Base-by-base conservation (phyloP, 2,113 vertebrate species). In the Xyliphius kryptos region DNA sequence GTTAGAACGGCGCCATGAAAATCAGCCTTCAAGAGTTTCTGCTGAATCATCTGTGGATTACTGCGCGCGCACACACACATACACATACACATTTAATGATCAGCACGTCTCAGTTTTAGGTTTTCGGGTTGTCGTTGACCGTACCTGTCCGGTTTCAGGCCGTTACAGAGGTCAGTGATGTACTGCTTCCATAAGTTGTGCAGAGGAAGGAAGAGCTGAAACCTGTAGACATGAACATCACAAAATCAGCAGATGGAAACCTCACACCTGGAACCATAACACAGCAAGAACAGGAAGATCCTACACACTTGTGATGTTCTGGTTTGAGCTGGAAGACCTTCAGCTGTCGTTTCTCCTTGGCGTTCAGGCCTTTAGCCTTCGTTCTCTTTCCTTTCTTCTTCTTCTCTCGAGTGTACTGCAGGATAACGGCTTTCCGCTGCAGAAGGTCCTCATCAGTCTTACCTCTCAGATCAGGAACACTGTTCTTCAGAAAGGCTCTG, bases 151-250 rank as follows among this genome's bases (percentile, higher is more conserved):
- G 89, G 86, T 61, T 80, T 90, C 22, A 97, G 77, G 0, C 92
- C 91, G 0, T 82, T 79, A 59, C 93, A 97, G 9, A 98, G 77
- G 67, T 94, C 89, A 32, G 81, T 68, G 46, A 98, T 86, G 40
- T 99, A 99, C 19, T 91, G 90, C 16, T 86, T 92, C 95, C 96
- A 99, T 15, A 98, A 89, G 0, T 94, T 77, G 3, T 97, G 91
- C 1, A 99, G 81, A 1, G 95, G 94, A 16, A 97, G 76, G 70
- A 97, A 97, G 9, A 91, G 82, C 9, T 83, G 53, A 3, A 97
- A 98, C 6, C 96, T 98, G 58, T 9, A 63, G 46, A 37, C 16
- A 56, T 11, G 20, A 62, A 58, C 48, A 58, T 17, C 19, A 6
- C 8, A 5, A 12, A 10, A 17, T 9, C 7, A 49, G n/a, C 8